These are phyloP conservation scores for Virgularia gustaviana DNA, from an alignment of 92 coral and sea anemone species.

Conservation along the genomic window DNA sequence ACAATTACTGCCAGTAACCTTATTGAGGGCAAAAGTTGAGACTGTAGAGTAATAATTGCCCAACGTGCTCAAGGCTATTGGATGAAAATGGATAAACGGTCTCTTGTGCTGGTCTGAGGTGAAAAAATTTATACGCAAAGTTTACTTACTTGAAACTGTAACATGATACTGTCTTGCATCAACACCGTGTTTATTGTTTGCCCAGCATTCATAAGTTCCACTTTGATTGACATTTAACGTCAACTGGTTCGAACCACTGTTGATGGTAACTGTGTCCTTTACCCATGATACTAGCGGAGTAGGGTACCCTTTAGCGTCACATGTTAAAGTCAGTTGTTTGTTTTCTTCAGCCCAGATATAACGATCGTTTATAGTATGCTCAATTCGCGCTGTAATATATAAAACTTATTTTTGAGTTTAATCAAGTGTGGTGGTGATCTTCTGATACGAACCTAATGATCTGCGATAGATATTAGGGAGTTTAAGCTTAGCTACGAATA, in stretches of 20 bases:
- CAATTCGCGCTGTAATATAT: neutral
- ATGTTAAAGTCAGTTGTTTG: neutral
- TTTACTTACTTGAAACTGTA: neutral
- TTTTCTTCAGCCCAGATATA: neutral
- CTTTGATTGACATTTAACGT: neutral
- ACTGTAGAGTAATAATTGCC: neutral
- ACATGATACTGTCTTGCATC: slow-evolving; percentile 2
- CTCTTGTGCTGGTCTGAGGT: too few species aligned
- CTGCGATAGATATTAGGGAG: too few species aligned
- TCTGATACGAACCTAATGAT: too few species aligned
- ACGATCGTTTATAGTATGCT: neutral
- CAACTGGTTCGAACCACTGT: neutral
- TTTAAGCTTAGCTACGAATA: neutral
- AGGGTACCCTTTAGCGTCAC: slow-evolving; percentile 15
- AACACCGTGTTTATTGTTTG: slow-evolving; percentile 2
- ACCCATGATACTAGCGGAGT: slow-evolving; percentile 1
- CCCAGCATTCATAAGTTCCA: slow-evolving; percentile 15
- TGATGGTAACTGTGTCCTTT: neutral
- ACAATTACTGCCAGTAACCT: too few species aligned
- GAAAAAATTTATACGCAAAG: too few species aligned
- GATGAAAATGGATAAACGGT: too few species aligned
- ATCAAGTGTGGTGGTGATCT: too few species aligned
- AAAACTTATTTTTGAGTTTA: neutral
- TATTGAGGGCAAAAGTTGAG: neutral
- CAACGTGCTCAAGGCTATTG: too few species aligned